Conservation (phyloP, 2,888 invertebrate genomes). For the Didymodactylos carnosus region DNA sequence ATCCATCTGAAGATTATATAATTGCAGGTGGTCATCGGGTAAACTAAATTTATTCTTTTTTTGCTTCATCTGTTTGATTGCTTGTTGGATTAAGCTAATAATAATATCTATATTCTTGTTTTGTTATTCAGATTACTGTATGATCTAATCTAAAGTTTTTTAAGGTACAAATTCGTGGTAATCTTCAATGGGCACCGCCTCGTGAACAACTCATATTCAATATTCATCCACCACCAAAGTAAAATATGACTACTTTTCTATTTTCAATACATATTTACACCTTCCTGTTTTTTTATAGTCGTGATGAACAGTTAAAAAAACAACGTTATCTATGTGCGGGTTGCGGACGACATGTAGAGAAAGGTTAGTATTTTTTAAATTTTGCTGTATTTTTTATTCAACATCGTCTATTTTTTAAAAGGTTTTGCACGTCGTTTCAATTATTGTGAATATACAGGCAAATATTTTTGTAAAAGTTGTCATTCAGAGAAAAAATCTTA, state of each 20-base stretch:
- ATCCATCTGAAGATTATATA: slow-evolving; percentile 46
- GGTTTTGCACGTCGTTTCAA: no score
- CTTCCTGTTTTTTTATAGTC: neutral
- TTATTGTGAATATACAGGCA: slow-evolving; percentile 41
- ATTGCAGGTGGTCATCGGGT: slow-evolving; percentile 19
- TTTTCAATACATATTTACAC: neutral
- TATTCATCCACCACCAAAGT: neutral
- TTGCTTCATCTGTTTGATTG: no score
- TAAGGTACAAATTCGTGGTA: neutral
- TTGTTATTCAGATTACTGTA: no score
- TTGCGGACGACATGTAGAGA: slow-evolving; percentile 10
- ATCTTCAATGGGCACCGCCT: slow-evolving; percentile 9
- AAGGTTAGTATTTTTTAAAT: no score
- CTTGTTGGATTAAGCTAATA: no score
- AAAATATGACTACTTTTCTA: neutral
- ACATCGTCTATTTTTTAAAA: no score
- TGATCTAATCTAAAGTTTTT: no score
- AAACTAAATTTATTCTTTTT: no score
- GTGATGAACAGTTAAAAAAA: neutral
- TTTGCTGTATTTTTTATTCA: no score
- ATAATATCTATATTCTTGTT: no score
- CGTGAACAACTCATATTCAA: slow-evolving; percentile 11
- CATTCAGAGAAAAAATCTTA: slow-evolving; percentile 54
- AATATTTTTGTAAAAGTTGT: slow-evolving; percentile 66
- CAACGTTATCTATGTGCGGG: slow-evolving; percentile 12